Base-by-base conservation (phyloP, 2,113 vertebrate species). In the Mustela lutreola region DNA sequence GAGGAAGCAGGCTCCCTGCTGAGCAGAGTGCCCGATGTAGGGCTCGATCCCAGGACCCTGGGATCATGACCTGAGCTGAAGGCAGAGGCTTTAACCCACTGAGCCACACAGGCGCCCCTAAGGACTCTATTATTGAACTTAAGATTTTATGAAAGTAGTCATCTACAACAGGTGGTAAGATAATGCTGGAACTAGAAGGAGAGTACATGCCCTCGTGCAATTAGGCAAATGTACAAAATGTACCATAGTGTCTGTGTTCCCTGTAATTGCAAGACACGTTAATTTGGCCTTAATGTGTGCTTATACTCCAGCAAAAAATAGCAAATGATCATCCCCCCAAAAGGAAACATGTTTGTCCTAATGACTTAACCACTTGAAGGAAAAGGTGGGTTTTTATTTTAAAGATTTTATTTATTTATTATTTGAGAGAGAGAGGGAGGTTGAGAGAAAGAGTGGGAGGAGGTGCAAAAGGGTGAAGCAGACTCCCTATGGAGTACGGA, bases 171-270 rank as follows among this genome's bases (percentile, higher is more conserved):
- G n/a, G 39, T 75, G 39, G 31, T 94, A 85, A 89, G 24, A 60
- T 82, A 92, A 91, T 53, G 28, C 19, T 87, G 63, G 5, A 79
- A 85, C 48, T 78, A 82, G 21, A 87, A 87, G 15, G 28, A 83
- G 50, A 81, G 33, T 89, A 48, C 60, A 60, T 39, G 5, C 14
- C 53, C 24, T 94, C 42, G 9, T 83, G 18, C 48, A 80, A 26
- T 58, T 89, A 73, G 85, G 63, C 53, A 91, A 76, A 85, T 56
- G 11, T 80, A 62, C 50, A 94, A 95, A 97, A 92, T 78, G 75
- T 78, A 31, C 42, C 31, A 48, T 45, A 22, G 15, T 60, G 5
- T 91, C 76, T 83, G 8, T 78, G 53, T 91, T 78, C 48, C 73
- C 63, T 63, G 26, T 89, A 79, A 89, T 45, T 73, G 18, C 12